Evolutionary conservation across 2,113 vertebrate genomes (phyloP), one percentile per base, ranked within the genome.

Genomic region (Bujurquina vittata): DNA sequence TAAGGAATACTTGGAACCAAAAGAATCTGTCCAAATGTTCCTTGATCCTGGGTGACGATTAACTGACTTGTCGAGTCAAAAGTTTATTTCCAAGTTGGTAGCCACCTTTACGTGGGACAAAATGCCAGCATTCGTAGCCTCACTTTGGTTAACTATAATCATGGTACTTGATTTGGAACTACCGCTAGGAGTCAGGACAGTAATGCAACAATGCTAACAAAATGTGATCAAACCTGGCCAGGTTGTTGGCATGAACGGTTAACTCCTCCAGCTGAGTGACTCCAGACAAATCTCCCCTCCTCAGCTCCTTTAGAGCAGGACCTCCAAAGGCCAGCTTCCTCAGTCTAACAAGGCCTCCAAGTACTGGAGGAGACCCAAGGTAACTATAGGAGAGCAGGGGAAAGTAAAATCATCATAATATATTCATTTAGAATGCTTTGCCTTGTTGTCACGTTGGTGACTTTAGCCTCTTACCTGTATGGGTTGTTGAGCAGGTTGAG

Each of bases 401-500:
- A 22, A 46, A 59, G 12, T 26, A n/a, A 11, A 18, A 12, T 1
- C 49, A 7, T 0, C 23, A 52, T 52, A 1, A 49, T 69, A 43
- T 49, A 69, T 11, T 26, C 17, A 67, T 9, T 46, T 46, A 15
- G 15, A 1, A 8, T 10, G 43, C 17, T 69, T 67, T 67, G 23
- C 23, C 9, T 69, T 29, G 65, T 49, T 5, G 18, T 40, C 23
- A 49, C 52, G 52, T 52, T 52, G 43, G 10, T 69, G 29, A 11
- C 46, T n/a, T 40, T 10, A 4, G 2, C 3, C 3, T 10, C 49
- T 77, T 49, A 92, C 92, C 89, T 91, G 84, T 94, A 93, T 1
- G 84, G 92, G 86, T 93, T 94, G 77, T 86, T 20, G 57, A 92
- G 91, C 61, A 94, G 77, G 81, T 92, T 90, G 65, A 94, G 92